Base-by-base conservation (phyloP, 2,113 vertebrate genomes). In the Atrichornis clamosus region DNA sequence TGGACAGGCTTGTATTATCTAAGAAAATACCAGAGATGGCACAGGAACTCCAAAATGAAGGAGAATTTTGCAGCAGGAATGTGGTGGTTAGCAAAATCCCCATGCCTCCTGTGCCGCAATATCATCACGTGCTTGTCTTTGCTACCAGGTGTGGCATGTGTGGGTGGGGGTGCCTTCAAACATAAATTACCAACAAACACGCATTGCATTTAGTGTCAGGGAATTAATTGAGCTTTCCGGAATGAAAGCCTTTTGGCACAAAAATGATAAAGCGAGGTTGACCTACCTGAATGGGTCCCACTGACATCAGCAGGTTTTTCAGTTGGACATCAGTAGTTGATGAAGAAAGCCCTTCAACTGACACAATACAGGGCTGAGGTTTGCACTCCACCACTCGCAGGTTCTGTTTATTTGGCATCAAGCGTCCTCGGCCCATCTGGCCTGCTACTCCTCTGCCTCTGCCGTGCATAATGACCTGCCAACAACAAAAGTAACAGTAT, bases 211-310 rank as follows among this genome's bases (percentile, higher is more conserved):
- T 77, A 79, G 47, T 75, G 92, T 86, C 92, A 82, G 85, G 41
- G 89, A 96, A 95, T 92, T 92, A 93, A 91, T 35, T 91, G 77
- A 93, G 83, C 68, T 95, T 83, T 75, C 69, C 0, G 15, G 82
- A 87, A 76, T 63, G 91, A 91, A 95, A 88, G 78, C 70, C 91
- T 92, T 97, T 84, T 75, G 93, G 94, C 95, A 94, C 84, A 72
- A 92, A 86, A 44, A 55, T 60, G 77, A 90, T 79, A 92, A 74
- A 33, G 41, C 2, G 33, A 81, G 58, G 89, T 52, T 52, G 67
- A 95, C 97, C 78, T 97, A 99, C 99, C 99, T 99, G 99, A 81
- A 99, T 99, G 95, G 99, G 99, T 58, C 99, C 99, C 76, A 99
- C 99, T 35, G 99, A 99, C 97, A 98, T 98, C 93, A 99, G 98